phyloP scores from a whole-genome alignment of 2,888 invertebrate species.

The Eilema depressum region DNA sequence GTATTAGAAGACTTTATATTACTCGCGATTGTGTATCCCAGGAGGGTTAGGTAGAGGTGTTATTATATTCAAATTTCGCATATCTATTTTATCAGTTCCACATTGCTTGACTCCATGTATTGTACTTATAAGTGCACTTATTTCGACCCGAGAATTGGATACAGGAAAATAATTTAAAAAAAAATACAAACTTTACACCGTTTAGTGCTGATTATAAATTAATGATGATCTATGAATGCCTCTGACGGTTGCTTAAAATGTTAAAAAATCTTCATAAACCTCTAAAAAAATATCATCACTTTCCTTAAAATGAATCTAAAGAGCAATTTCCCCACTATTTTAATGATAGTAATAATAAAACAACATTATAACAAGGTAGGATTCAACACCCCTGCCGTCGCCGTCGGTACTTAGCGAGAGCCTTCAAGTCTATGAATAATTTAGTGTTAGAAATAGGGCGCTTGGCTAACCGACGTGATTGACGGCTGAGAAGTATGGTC shows the following conservation, averaged over 20 bases:
- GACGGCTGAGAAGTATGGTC: slow-evolving; percentile 39
- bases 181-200: neutral
- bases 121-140: no score
- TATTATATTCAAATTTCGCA: no score
- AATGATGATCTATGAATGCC: neutral
- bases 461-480: slow-evolving; percentile 58
- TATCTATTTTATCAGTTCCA: no score
- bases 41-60: no score
- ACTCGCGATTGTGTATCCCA: no score
- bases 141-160: neutral
- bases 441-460: slow-evolving; percentile 76
- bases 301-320: slow-evolving; percentile 11
- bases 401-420: slow-evolving; percentile 64
- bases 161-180: rapidly evolving
- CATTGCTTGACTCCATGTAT: no score
- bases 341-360: slow-evolving; percentile 44
- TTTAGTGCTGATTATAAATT: neutral
- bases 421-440: slow-evolving; percentile 75
- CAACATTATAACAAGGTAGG: slow-evolving; percentile 47
- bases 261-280: neutral
- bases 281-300: neutral
- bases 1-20: neutral
- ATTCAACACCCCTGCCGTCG: slow-evolving; percentile 48
- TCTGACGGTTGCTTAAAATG: neutral
- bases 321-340: slow-evolving; percentile 31